phyloP scores from a whole-genome alignment of 2,888 invertebrate species.

The Mythimna loreyi region DNA sequence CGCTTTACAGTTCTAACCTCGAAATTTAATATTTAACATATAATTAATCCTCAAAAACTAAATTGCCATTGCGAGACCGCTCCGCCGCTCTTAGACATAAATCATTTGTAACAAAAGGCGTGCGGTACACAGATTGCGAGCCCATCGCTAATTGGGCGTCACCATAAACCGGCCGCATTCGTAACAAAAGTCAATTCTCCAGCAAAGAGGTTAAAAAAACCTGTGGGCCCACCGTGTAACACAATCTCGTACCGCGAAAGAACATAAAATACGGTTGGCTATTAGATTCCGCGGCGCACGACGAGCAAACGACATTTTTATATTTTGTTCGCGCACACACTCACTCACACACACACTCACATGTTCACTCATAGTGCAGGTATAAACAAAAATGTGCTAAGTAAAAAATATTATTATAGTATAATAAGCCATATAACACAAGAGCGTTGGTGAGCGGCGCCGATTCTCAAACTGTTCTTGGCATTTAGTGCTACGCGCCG shows the following conservation, averaged over 20 bases:
- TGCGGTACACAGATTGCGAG: slow-evolving; percentile 71
- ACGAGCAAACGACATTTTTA: slow-evolving; percentile 83
- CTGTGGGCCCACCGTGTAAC: slow-evolving; percentile 78
- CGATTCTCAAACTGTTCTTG: slow-evolving; percentile 79
- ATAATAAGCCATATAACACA: slow-evolving; percentile 89
- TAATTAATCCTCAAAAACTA: slow-evolving; percentile 70
- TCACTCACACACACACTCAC: slow-evolving; percentile 63
- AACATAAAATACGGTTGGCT: slow-evolving; percentile 84
- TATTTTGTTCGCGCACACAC: slow-evolving; percentile 75
- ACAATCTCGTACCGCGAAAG: slow-evolving; percentile 85
- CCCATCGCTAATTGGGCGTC: slow-evolving; percentile 80
- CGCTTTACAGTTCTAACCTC: slow-evolving; percentile 66
- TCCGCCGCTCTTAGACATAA: slow-evolving; percentile 77
- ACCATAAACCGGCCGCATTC: slow-evolving; percentile 72
- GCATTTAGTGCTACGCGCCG: slow-evolving; percentile 52
- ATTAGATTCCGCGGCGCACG: slow-evolving; percentile 80
- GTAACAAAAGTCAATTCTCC: slow-evolving; percentile 74
- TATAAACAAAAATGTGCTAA: slow-evolving; percentile 88
- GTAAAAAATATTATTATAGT: slow-evolving; percentile 90
- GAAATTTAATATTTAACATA: slow-evolving; percentile 69
- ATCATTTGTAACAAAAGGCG: slow-evolving; percentile 86
- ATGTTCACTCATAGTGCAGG: slow-evolving; percentile 63
- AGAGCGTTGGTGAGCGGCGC: slow-evolving; percentile 71
- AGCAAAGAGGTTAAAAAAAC: slow-evolving; percentile 76
- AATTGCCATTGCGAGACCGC: slow-evolving; percentile 68